Evolutionary conservation across 2,113 vertebrate genomes (phyloP).

Genomic region (Lagopus muta): DNA sequence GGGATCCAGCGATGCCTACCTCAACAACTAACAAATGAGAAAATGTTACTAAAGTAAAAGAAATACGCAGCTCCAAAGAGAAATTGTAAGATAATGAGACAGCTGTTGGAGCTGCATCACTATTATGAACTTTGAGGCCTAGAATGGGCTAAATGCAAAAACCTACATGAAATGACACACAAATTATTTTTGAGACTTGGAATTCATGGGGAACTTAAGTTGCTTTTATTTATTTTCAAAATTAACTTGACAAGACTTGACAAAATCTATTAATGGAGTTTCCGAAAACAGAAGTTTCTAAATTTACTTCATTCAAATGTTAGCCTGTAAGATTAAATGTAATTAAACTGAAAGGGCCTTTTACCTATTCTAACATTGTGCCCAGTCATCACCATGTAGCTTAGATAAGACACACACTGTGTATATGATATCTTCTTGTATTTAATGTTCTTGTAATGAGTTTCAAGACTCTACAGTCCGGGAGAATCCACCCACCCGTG

Average conservation of each 20-base stretch:
- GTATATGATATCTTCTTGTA: background rate
- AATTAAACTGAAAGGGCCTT: background rate
- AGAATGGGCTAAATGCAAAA: background rate
- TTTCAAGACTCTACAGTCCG: background rate
- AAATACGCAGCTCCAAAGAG: background rate
- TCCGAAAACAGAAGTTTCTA: background rate
- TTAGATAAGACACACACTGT: background rate
- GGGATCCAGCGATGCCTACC: background rate
- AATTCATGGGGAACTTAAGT: background rate
- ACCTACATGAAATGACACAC: background rate
- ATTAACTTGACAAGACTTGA: background rate
- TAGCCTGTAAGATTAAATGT: background rate
- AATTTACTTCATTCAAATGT: background rate
- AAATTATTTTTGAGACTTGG: background rate
- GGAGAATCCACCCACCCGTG: background rate
- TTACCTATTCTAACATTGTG: background rate
- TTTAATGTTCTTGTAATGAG: background rate
- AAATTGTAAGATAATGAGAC: background rate
- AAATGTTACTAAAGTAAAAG: background rate
- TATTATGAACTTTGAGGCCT: background rate
- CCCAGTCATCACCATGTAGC: background rate
- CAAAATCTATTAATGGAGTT: background rate
- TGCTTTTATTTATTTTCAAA: background rate
- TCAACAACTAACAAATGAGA: background rate
- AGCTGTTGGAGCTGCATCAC: background rate